Base-by-base conservation (phyloP, 2,113 vertebrate species). In the Scatophagus argus region DNA sequence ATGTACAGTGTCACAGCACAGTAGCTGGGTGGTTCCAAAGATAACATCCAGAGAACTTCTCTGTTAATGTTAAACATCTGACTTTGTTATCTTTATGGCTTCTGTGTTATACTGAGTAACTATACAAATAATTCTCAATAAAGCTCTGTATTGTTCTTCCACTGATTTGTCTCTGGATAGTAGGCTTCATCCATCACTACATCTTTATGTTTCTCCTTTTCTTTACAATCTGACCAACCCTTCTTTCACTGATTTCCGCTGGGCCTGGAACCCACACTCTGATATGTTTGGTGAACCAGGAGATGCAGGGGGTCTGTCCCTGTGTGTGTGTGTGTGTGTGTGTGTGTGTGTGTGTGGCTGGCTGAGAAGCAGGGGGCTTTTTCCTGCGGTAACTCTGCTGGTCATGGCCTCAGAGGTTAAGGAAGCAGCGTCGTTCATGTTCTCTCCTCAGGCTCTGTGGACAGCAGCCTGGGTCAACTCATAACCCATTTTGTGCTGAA, bases 371-470 rank as follows among this genome's bases (percentile, higher is more conserved):
- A 13, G 23, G 39, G 11, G 39, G 11, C 2, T 44, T 73, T 58
- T 61, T 62, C 21, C 12, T 56, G 4, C 3, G 25, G 63, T 56
- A 0, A 16, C 10, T 74, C 14, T 41, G 6, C 31, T 39, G 73
- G 43, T 69, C 6, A 43, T 36, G 49, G 36, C 56, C n/a, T 74
- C 21, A 36, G 27, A 62, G 17, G 25, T 9, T 0, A 17, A 51
- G 54, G 25, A 79, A 60, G 44, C 14, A 0, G 4, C 34, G 17
- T 39, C 3, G 44, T 44, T 72, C 32, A n/a, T 61, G 8, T 47
- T 66, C 25, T 23, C 47, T 70, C 29, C 10, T 72, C 23, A 25
- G 64, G 62, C 62, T 80, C 32, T 54, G 39, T 72, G 41, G 58
- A 52, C 58, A 71, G 25, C 61, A 54, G 52, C 56, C 47, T 65